These are phyloP conservation scores for Tridacna crocea DNA, from an alignment of 2,888 invertebrate species.

Conservation along the genomic window DNA sequence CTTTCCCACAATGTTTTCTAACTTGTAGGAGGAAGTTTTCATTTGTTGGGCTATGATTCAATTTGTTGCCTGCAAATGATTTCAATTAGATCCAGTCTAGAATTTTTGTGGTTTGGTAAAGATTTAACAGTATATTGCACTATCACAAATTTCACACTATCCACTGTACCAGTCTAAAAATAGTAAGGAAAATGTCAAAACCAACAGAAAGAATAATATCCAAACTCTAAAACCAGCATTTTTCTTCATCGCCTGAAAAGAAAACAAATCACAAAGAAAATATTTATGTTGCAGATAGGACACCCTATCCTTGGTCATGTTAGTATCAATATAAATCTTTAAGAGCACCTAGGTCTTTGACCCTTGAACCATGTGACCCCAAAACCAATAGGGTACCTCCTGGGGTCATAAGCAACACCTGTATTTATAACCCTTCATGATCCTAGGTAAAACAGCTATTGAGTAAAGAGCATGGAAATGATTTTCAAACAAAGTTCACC, in stretches of 20 bases:
- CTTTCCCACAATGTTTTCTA: background rate
- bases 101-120: no score
- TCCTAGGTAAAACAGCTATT: no score
- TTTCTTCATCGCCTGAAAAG: slow-evolving; percentile 92
- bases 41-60: background rate
- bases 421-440: no score
- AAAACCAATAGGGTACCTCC: no score
- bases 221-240: slow-evolving; percentile 98
- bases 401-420: background rate
- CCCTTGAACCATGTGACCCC: no score
- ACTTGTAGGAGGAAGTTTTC: background rate
- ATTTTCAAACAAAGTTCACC: no score
- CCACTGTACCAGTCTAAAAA: slow-evolving; percentile 99
- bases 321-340: no score
- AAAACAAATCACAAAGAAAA: background rate
- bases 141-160: slow-evolving; percentile 58
- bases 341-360: no score
- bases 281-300: no score
- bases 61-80: background rate
- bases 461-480: no score
- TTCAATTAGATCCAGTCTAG: background rate
- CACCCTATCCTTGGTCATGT: no score
- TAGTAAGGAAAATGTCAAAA: slow-evolving; percentile 97
- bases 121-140: background rate
- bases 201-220: slow-evolving; percentile 96